Percentiles rank a stretch among this genome's conserved stretches.
Conservation (phyloP, 1,140 invertebrate genomes). For the Nomia melanderi region DNA sequence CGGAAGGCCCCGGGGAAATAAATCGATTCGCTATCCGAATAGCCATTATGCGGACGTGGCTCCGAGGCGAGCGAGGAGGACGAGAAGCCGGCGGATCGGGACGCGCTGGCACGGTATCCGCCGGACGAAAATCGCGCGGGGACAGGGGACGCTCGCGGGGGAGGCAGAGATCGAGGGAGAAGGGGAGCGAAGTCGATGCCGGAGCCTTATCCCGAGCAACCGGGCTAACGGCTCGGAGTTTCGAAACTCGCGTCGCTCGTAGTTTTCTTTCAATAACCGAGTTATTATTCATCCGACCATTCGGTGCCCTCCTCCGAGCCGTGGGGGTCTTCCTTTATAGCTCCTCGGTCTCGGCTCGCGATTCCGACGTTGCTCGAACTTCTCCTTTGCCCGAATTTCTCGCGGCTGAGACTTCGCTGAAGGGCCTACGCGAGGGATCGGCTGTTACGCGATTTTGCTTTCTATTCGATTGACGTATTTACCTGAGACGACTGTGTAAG, state of each 20-base stretch:
- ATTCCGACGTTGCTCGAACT: not conserved
- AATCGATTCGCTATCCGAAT: conserved; percentile 73
- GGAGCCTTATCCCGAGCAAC: conserved; percentile 57
- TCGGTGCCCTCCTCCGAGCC: conserved; percentile 53
- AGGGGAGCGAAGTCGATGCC: conserved; percentile 10
- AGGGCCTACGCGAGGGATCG: too few species aligned
- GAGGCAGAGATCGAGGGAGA: not conserved
- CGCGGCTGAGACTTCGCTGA: too few species aligned
- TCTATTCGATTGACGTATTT: too few species aligned
- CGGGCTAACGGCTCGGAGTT: conserved; percentile 72
- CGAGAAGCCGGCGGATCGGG: conserved; percentile 13
- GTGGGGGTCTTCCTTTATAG: not conserved
- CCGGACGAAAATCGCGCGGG: conserved; percentile 21
- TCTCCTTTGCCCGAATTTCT: not conserved
- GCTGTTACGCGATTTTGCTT: too few species aligned
- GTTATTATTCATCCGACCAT: conserved; percentile 70
- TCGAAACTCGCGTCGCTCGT: conserved; percentile 62
- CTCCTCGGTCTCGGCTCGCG: not conserved
- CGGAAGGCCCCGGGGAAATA: conserved; percentile 64
- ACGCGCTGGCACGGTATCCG: conserved; percentile 12
- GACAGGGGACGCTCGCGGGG: not conserved
- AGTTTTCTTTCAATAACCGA: conserved; percentile 72
- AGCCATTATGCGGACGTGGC: conserved; percentile 68
- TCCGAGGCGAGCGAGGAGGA: conserved; percentile 35
- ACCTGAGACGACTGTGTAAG: too few species aligned